Evolutionary conservation across 2,888 invertebrate species (phyloP), one percentile per base, ranked within the genome.

Genomic region (Pasiphila rectangulata): DNA sequence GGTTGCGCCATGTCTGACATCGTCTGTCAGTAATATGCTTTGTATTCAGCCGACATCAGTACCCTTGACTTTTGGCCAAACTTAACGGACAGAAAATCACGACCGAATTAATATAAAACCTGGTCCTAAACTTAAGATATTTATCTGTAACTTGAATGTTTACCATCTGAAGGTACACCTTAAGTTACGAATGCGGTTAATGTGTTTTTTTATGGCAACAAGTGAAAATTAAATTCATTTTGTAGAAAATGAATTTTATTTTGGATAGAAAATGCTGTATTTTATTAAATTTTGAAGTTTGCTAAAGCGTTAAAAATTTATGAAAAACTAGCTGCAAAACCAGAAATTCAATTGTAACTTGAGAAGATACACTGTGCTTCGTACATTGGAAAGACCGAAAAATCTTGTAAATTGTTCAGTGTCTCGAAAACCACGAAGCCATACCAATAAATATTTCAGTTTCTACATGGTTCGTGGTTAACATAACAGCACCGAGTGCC

Each of bases 21-120:
- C 13, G 34, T 27, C 51, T 45, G 55, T 46, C 35, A 35, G 41
- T 46, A 45, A 44, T 25, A 39, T 15, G 29, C 9, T 19, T 51
- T 46, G 46, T 39, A 46, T 46, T 54, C 46, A 54, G 47, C 57
- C 48, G 44, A 44, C 46, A 39, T 51, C 57, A 56, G 57, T 59
- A 64, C 64, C 75, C 77, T 72, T 76, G 77, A 73, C 77, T 63
- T 69, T 71, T 76, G 57, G 52, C 59, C 61, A 63, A 59, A 63
- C 56, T 49, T 60, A 51, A 66, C 59, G 52, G 51, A 47, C 60
- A 59, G 55, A 57, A 59, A 62, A 63, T 61, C 63, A 61, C 61
- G 63, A 59, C 43, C 60, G 9, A 21, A 45, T 41, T 35, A 39
- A 44, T 23, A 39, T 19, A 21, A 56, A 30, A 51, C 51, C 16